Percentiles rank a stretch among this genome's conserved stretches.
These are phyloP conservation scores for Clistopyga incitator DNA, from an alignment of 2,888 invertebrate genomes.

Conservation along the genomic window DNA sequence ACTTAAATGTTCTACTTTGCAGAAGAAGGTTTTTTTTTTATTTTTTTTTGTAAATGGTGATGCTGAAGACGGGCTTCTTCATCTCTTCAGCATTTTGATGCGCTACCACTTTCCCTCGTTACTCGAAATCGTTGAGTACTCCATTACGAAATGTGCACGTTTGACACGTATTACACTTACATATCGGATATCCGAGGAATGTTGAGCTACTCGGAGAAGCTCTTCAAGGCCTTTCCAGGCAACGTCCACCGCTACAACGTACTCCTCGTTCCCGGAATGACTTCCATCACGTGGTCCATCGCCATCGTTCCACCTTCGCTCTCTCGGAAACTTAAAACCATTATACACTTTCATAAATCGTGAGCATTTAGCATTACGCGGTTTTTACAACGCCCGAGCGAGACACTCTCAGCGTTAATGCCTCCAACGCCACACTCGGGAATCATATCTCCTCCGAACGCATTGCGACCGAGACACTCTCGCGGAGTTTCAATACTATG, in stretches of 20 bases:
- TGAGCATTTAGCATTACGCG: constrained; percentile 74
- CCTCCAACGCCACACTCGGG: constrained; percentile 40
- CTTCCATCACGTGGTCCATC: constrained; percentile 9
- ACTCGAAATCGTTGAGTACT: constrained; percentile 34
- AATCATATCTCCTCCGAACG: constrained; percentile 68
- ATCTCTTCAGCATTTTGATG: not conserved
- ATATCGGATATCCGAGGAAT: constrained; percentile 63
- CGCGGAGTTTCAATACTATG: not conserved
- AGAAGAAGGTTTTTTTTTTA: too few species aligned
- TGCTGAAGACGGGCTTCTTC: not conserved
- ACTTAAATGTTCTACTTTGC: not conserved
- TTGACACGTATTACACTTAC: constrained; percentile 38
- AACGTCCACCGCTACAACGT: constrained; percentile 9
- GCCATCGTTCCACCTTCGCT: constrained; percentile 21
- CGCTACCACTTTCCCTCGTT: not conserved
- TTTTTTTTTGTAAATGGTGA: too few species aligned
- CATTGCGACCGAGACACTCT: not conserved
- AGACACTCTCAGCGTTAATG: constrained; percentile 73
- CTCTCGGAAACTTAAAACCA: constrained; percentile 71
- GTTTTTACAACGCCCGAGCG: constrained; percentile 68
- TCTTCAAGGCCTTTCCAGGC: constrained; percentile 10
- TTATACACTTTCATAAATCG: constrained; percentile 75
- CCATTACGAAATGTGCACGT: constrained; percentile 29
- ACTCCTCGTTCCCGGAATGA: constrained; percentile 23
- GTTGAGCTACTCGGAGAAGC: constrained; percentile 40